phyloP scores from a whole-genome alignment of 1,140 invertebrate species.

The Prorops nasuta region DNA sequence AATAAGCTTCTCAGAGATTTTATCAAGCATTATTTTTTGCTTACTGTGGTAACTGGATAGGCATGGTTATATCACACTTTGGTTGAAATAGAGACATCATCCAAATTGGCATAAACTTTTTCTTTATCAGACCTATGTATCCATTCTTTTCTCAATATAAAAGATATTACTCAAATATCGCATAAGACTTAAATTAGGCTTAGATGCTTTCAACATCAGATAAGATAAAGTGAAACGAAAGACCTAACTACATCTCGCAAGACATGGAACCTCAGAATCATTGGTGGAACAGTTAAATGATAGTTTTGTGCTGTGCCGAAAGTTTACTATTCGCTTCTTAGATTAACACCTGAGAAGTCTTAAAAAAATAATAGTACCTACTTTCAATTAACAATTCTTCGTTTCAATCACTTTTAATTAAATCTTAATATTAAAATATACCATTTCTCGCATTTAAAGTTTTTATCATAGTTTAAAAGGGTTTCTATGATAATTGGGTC shows the following conservation, averaged over 20 bases:
- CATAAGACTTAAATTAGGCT: constrained; percentile 13
- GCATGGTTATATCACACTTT: not conserved
- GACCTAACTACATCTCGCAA: constrained; percentile 2
- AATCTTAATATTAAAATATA: no score
- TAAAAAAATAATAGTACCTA: no score
- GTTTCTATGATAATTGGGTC: no score
- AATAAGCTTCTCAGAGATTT: no score
- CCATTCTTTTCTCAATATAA: not conserved
- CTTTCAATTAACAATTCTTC: no score
- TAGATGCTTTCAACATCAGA: constrained; percentile 15
- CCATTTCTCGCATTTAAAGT: no score
- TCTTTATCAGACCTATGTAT: constrained; percentile 7
- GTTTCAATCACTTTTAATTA: no score
- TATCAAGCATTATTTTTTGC: no score
- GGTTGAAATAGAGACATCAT: constrained; percentile 3
- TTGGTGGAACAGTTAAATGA: not conserved
- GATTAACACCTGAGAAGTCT: no score
- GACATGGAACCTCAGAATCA: not conserved
- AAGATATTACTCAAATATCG: constrained; percentile 12
- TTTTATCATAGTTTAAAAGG: no score
- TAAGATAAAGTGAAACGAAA: constrained; percentile 23
- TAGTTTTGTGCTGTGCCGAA: constrained; percentile 11
- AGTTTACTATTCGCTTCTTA: no score
- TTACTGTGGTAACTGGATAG: not conserved
- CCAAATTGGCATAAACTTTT: constrained; percentile 14